These are phyloP conservation scores for Epirrhoe alternata DNA, from an alignment of 2,888 invertebrate genomes.

Conservation along the genomic window DNA sequence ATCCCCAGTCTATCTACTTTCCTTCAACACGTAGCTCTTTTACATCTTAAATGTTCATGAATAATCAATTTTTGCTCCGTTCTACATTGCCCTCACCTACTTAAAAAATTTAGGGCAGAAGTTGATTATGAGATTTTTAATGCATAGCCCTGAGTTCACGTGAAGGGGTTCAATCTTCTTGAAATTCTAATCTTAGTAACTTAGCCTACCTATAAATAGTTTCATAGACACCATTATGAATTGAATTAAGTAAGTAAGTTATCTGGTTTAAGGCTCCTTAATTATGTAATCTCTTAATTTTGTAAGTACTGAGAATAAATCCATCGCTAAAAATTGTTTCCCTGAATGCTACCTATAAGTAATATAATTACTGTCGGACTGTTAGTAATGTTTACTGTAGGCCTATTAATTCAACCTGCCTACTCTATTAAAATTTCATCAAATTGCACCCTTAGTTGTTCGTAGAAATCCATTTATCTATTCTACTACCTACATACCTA, in stretches of 20 bases:
- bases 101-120: slow-evolving; percentile 50
- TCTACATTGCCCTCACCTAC: slow-evolving; percentile 43
- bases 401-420: neutral
- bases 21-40: slow-evolving; percentile 44
- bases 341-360: slow-evolving; percentile 12
- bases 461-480: neutral
- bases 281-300: neutral
- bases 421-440: neutral
- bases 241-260: too few relatives aligned
- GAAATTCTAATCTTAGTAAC: neutral
- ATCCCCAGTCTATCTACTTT: slow-evolving; percentile 24
- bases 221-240: neutral
- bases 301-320: neutral
- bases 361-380: neutral
- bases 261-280: too few relatives aligned
- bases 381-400: too few relatives aligned
- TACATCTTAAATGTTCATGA: slow-evolving; percentile 58
- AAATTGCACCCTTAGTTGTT: neutral
- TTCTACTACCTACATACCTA: neutral
- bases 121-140: slow-evolving; percentile 51
- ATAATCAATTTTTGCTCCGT: slow-evolving; percentile 53
- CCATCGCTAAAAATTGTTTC: neutral
- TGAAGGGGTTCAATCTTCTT: slow-evolving; percentile 9
- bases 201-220: neutral
- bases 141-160: slow-evolving; percentile 36